Base-by-base conservation (phyloP, 2,888 invertebrate species). In the Rhamnusium bicolor region DNA sequence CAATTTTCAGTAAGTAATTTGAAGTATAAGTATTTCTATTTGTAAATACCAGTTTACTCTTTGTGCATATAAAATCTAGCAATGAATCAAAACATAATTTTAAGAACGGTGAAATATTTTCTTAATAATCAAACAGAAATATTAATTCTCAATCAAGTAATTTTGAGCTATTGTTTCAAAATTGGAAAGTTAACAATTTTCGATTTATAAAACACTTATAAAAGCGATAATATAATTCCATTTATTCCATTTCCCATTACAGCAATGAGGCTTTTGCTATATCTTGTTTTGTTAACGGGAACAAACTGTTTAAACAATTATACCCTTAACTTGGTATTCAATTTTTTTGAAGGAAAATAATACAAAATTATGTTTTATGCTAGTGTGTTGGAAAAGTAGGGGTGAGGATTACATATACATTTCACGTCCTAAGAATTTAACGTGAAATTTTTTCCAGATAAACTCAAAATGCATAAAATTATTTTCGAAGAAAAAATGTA, bases 381-480 rank as follows among this genome's bases (percentile, higher is more conserved):
- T 67, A n/a, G 54, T 56, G 8, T 67, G 67, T 46, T 67, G 67
- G 67, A 54, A 24, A 2, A 67, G 32, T 10, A 12, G n/a, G 0
- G 67, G 67, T 69, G 27, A 12, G 56, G 5, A 40, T 10, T 47
- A 16, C n/a, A 47, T 8, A 5, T 47, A 16, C n/a, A 14, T 16
- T 47, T 47, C 7, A 0, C 4, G 2, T 14, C 16, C 16, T 47
- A n/a, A n/a, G 16, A 47, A 8, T 2, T 18, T 51, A 10, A 18
- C 19, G 16, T 18, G 16, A 10, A 8, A 24, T 27, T 12, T 65
- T 14, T 69, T 69, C 54, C 14, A 69, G 69, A 71, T 56, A 71
- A 56, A 54, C 27, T 71, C 29, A 56, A 12, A 46, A 47, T 71
- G 54, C 63, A 71, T 19, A 54, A 71, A 71, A 47, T 40, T 6